phyloP scores from a whole-genome alignment of 2,888 invertebrate genomes.

The Apantesis nais region DNA sequence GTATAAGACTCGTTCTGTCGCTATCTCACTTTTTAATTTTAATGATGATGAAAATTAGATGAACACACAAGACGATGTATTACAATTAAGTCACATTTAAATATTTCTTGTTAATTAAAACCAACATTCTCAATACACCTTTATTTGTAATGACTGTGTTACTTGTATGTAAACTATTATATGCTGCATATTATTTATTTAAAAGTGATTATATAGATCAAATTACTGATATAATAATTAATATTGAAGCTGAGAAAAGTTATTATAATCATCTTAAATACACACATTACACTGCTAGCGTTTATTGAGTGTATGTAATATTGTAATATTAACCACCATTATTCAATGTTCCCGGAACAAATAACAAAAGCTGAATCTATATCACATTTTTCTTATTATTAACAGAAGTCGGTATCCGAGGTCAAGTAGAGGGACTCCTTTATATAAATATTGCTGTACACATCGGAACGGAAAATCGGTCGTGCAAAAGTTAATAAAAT shows the following conservation, averaged over 20 bases:
- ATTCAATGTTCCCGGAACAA: background rate
- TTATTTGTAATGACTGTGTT: no score
- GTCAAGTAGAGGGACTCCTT: constrained; percentile 14
- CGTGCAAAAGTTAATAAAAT: constrained; percentile 50
- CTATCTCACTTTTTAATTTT: no score
- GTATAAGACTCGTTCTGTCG: no score
- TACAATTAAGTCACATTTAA: background rate
- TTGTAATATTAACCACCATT: background rate
- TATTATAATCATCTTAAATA: background rate
- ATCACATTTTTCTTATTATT: constrained; percentile 43
- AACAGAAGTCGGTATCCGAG: constrained; percentile 27
- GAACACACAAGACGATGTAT: no score
- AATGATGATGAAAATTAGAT: no score
- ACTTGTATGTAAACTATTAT: no score
- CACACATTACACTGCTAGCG: background rate
- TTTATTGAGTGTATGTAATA: background rate
- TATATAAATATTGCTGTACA: constrained; percentile 37
- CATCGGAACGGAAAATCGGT: constrained; percentile 23
- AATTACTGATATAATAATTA: background rate
- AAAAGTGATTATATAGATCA: background rate
- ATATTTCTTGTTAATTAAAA: background rate
- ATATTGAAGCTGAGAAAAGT: background rate
- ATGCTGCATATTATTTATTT: background rate
- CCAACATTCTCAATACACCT: no score
- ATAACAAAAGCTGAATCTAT: constrained; percentile 24